These are phyloP conservation scores for Sebastes nivosus DNA, from an alignment of 2,797 vertebrate species.

Conservation along the genomic window DNA sequence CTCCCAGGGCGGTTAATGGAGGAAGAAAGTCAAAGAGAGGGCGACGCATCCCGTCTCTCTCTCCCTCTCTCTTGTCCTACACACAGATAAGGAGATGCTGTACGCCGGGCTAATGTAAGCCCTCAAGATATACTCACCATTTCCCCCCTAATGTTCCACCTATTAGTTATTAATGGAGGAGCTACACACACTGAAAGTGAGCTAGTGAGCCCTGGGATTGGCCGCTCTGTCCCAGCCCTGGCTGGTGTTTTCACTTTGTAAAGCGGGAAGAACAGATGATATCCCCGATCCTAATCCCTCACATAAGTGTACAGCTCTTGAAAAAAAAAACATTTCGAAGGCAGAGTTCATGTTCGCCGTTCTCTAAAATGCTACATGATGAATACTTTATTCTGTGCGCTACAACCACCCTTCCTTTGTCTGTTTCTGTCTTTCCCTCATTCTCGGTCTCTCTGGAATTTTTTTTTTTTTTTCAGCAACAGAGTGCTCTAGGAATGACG, in stretches of 20 bases:
- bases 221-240: conserved; percentile 21
- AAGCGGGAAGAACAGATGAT: conserved; percentile 45
- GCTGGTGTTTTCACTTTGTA: conserved; percentile 52
- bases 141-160: conserved; percentile 69
- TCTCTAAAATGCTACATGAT: conserved; percentile 38
- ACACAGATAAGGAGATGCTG: conserved; percentile 67
- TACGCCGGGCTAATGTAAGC: conserved; percentile 72
- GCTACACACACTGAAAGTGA: conserved; percentile 67
- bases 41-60: conserved; percentile 33
- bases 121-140: conserved; percentile 73
- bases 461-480: neutral
- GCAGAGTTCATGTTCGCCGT: conserved; percentile 31
- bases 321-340: conserved; percentile 41
- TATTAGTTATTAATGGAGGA: conserved; percentile 80
- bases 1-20: conserved; percentile 62
- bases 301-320: conserved; percentile 23
- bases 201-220: conserved; percentile 63
- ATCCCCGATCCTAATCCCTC: conserved; percentile 44
- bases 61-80: conserved; percentile 44
- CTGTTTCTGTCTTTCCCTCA: neutral
- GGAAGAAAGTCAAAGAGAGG: conserved; percentile 71
- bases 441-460: neutral
- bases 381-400: conserved; percentile 48
- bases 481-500: too few species aligned
- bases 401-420: neutral